Conservation (phyloP, 2,888 invertebrate species). For the Meta bourneti region DNA sequence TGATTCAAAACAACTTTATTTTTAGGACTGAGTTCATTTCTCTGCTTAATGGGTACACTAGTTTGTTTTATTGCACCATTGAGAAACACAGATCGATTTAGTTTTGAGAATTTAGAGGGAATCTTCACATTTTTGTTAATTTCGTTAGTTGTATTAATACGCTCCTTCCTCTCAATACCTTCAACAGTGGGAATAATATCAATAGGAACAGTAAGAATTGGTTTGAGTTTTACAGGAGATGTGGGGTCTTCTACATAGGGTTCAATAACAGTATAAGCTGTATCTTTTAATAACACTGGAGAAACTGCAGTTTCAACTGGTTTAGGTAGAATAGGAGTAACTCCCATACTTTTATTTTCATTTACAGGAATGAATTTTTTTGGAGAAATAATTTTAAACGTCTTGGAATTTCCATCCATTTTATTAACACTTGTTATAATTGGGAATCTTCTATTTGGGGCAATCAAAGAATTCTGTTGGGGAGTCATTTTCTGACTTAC, state of each 20-base stretch:
- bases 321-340: conserved; percentile 40
- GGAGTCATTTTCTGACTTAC: not conserved
- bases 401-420: conserved; percentile 22
- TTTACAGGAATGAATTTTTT: conserved; percentile 4
- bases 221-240: conserved; percentile 55
- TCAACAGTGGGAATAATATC: conserved; percentile 46
- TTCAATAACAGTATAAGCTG: conserved; percentile 58
- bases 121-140: not conserved
- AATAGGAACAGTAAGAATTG: conserved; percentile 61
- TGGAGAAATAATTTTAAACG: conserved; percentile 50
- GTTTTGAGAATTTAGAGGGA: conserved; percentile 25
- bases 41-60: conserved; percentile 9
- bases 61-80: conserved; percentile 53
- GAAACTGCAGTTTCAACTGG: conserved; percentile 30
- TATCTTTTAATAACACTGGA: conserved; percentile 29
- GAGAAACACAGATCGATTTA: conserved; percentile 47
- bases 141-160: not conserved
- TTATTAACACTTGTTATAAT: conserved; percentile 57
- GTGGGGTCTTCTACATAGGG: conserved; percentile 58
- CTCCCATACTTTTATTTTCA: conserved; percentile 7
- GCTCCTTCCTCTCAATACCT: not conserved
- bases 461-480: not conserved
- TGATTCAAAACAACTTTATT: not conserved
- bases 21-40: conserved; percentile 13
- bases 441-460: conserved; percentile 27